phyloP scores from a whole-genome alignment of 2,797 vertebrate genomes.

The Meda fulgida region DNA sequence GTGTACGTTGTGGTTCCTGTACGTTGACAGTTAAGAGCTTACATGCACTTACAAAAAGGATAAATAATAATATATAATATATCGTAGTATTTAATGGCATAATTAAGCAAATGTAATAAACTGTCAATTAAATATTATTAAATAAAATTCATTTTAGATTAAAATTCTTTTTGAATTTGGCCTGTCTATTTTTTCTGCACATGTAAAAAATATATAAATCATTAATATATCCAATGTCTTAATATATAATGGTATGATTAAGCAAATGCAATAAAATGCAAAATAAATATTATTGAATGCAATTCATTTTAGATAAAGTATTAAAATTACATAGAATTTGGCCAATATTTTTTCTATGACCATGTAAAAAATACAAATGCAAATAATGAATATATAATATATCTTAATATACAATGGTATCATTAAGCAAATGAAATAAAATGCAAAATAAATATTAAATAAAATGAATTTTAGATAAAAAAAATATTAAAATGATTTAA shows the following conservation, averaged over 20 bases:
- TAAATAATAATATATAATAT: background rate
- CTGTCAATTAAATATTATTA: background rate
- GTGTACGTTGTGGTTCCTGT: background rate
- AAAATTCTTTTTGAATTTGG: background rate
- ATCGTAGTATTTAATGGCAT: background rate
- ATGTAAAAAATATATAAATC: background rate
- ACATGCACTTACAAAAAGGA: background rate
- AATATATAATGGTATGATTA: background rate
- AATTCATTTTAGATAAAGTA: background rate
- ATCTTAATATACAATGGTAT: background rate
- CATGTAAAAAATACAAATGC: background rate
- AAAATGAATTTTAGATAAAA: too few relatives aligned
- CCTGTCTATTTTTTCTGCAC: background rate
- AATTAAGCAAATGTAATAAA: background rate
- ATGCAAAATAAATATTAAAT: background rate
- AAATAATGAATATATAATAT: background rate
- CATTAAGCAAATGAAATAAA: background rate
- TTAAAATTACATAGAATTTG: background rate
- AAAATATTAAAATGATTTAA: background rate
- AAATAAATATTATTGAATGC: background rate
- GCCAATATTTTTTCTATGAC: background rate
- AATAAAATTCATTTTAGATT: background rate
- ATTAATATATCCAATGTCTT: background rate
- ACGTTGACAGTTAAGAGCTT: background rate
- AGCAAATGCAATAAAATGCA: background rate